Base-by-base conservation (phyloP, 1,140 invertebrate species). In the Drosophila mauritiana region DNA sequence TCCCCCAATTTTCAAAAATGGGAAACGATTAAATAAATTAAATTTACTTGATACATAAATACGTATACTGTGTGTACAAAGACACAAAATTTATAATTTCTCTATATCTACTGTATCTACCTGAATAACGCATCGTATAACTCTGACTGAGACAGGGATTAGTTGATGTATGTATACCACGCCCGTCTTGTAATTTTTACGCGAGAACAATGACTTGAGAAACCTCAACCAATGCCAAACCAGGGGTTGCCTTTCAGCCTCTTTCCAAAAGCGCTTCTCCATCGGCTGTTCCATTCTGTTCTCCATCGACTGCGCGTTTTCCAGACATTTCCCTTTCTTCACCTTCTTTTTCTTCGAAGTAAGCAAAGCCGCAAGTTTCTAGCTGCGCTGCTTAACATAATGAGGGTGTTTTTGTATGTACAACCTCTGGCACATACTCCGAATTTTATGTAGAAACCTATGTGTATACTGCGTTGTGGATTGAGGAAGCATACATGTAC, bases 381-480 rank as follows among this genome's bases (percentile, higher is more conserved):
- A 25, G 54, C 52, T 57, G 27, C 70, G 61, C 65, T 75, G 83
- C 78, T 86, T 86, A 88, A 53, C 82, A 86, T 86, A 86, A 86
- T 86, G 82, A 82, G 82, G 73, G 82, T 81, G 78, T 56, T 70
- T 75, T 65, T 62, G 39, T 73, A 55, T 64, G 27, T 65, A 65
- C 42, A 51, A 39, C 36, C 31, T 7, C 51, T 61, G n/a, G 20
- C 46, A 54, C 17, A 63, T 51, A 63, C 40, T 58, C 27, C 52
- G n/a, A 69, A 36, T 40, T 27, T 69, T 45, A 43, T 67, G 53
- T 48, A 58, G 39, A 59, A 45, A 37, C 20, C 27, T 34, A n/a
- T 49, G 25, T 49, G 61, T 22, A 20, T 57, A 31, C n/a, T 17
- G 31, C 13, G 31, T 15, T 40, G 15, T 34, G 13, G 39, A 22